A percentile compares a stretch with the other conserved stretches of the same genome.
Evolutionary conservation across 2,113 vertebrate genomes (phyloP).

Genomic region (Amphilophus citrinellus): DNA sequence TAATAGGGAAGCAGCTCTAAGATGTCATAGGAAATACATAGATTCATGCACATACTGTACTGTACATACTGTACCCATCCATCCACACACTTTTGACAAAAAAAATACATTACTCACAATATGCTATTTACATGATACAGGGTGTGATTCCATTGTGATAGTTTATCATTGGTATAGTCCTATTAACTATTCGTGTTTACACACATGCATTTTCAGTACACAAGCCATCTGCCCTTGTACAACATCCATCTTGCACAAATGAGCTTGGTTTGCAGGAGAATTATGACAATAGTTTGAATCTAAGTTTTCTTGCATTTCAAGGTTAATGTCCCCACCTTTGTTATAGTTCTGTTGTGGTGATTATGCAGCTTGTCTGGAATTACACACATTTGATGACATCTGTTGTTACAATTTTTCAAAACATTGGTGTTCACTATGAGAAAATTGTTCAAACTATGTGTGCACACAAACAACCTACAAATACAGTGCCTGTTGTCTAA

Average conservation of each 20-base stretch:
- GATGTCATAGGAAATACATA: conserved; percentile 24
- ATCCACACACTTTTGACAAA: conserved; percentile 16
- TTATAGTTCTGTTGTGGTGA: background rate
- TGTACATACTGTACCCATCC: background rate
- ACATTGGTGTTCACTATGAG: background rate
- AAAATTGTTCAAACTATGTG: background rate
- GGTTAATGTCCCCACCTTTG: conserved; percentile 3
- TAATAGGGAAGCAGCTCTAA: conserved; percentile 15
- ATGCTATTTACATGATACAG: conserved; percentile 10
- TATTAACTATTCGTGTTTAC: conserved; percentile 16
- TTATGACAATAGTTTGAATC: background rate
- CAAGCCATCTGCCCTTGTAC: conserved; percentile 43
- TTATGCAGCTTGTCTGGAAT: background rate
- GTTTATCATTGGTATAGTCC: conserved; percentile 22
- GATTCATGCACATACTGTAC: background rate
- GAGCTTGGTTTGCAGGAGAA: conserved; percentile 1
- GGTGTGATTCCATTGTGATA: conserved; percentile 18
- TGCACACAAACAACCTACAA: background rate
- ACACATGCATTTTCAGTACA: conserved; percentile 28
- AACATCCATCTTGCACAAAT: conserved; percentile 50
- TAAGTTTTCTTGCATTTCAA: conserved; percentile 11
- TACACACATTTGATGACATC: background rate
- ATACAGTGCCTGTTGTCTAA: background rate
- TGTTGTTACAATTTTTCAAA: background rate
- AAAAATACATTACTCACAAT: conserved; percentile 26